A percentile compares a stretch with the other conserved stretches of the same genome.
Evolutionary conservation across 2,888 invertebrate species (phyloP).

Genomic region (Drosophila mayaguana): DNA sequence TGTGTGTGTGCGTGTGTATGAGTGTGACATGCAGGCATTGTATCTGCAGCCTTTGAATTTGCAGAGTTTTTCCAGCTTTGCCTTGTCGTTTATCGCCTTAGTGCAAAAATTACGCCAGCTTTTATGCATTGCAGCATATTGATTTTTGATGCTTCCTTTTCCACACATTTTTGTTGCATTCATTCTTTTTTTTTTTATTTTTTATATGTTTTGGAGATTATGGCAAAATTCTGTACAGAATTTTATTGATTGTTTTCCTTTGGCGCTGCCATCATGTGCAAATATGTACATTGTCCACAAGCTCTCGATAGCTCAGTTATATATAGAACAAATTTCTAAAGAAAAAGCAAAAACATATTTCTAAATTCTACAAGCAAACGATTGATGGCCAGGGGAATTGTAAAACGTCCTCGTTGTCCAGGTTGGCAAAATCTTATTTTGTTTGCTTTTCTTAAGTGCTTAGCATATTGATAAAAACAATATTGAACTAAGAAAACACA

Average conservation of each 20-base stretch:
- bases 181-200: neutral
- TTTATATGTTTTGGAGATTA: slow-evolving; percentile 35
- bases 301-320: neutral
- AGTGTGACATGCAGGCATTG: slow-evolving; percentile 59
- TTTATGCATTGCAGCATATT: slow-evolving; percentile 65
- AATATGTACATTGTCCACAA: slow-evolving; percentile 24
- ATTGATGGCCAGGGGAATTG: slow-evolving; percentile 10
- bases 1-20: slow-evolving; percentile 7
- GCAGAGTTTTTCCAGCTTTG: slow-evolving; percentile 30
- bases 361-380: slow-evolving; percentile 4
- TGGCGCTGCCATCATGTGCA: neutral
- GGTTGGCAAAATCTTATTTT: neutral
- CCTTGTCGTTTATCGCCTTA: slow-evolving; percentile 40
- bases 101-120: slow-evolving; percentile 39
- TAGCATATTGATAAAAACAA: neutral
- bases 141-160: slow-evolving; percentile 46
- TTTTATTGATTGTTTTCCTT: slow-evolving; percentile 30
- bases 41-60: slow-evolving; percentile 38
- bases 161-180: slow-evolving; percentile 6
- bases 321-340: slow-evolving; percentile 1
- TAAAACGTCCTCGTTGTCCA: too few species aligned
- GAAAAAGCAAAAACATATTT: neutral
- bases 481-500: neutral
- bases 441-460: neutral
- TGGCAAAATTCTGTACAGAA: slow-evolving; percentile 24